phyloP scores from a whole-genome alignment of 2,797 vertebrate species.

The Myotis myotis region DNA sequence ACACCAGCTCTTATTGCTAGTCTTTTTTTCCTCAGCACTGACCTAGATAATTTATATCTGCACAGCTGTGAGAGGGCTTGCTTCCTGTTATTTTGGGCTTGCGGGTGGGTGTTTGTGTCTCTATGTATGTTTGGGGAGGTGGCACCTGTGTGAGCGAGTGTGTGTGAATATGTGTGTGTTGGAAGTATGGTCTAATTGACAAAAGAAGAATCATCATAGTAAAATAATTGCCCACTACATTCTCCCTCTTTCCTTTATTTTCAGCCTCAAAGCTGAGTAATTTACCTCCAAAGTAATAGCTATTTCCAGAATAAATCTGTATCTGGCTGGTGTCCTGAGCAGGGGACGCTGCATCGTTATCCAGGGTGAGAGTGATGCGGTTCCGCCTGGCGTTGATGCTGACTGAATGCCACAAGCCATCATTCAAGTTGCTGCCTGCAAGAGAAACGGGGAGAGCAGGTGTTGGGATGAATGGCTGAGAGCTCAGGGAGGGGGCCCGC shows the following conservation, averaged over 20 bases:
- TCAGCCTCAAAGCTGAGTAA: neutral
- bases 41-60: constrained; percentile 59
- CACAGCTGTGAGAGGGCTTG: constrained; percentile 41
- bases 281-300: constrained; percentile 94
- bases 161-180: no score
- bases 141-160: neutral
- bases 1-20: neutral
- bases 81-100: constrained; percentile 34
- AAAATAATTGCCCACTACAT: neutral
- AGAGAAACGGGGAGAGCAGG: constrained; percentile 52
- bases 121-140: neutral
- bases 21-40: neutral
- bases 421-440: constrained; percentile 90
- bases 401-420: constrained; percentile 95
- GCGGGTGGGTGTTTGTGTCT: neutral
- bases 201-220: neutral
- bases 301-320: constrained; percentile 88
- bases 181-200: neutral
- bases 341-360: constrained; percentile 87
- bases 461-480: neutral
- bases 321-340: constrained; percentile 85
- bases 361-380: constrained; percentile 90
- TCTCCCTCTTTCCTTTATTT: neutral
- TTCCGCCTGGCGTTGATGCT: constrained; percentile 88
- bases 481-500: neutral